A percentile compares a stretch with the other conserved stretches of the same genome.
Evolutionary conservation across 92 coral and sea anemone species (phyloP).

Genomic region (Palythoa caribaeorum): DNA sequence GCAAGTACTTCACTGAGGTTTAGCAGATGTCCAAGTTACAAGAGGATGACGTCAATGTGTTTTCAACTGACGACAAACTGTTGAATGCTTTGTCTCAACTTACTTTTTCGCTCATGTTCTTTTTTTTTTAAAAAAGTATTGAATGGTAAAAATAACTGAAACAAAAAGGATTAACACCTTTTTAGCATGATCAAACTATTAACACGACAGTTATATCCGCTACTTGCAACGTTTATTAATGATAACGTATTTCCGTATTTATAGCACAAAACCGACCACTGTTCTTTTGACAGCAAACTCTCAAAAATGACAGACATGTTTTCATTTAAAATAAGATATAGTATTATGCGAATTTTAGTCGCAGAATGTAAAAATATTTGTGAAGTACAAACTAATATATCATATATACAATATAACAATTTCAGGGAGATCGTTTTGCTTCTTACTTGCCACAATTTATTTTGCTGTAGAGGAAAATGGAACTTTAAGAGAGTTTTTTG

Average conservation of each 20-base stretch:
- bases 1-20: background rate
- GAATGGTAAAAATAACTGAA: background rate
- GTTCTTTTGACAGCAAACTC: background rate
- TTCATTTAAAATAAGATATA: too few relatives aligned
- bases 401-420: too few relatives aligned
- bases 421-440: too few relatives aligned
- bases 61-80: background rate
- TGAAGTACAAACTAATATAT: too few relatives aligned
- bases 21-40: background rate
- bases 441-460: too few relatives aligned
- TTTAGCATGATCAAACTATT: too few relatives aligned
- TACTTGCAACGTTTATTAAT: background rate
- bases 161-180: background rate
- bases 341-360: background rate
- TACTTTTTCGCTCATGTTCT: background rate
- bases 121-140: background rate
- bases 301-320: background rate
- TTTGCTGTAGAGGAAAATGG: too few relatives aligned
- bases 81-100: background rate
- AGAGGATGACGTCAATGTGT: constrained; percentile 7
- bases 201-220: too few relatives aligned
- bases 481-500: too few relatives aligned
- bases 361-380: too few relatives aligned
- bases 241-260: background rate
- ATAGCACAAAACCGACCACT: background rate